Base-by-base conservation (phyloP, 2,797 vertebrate genomes). In the Loris lydekkerianus region DNA sequence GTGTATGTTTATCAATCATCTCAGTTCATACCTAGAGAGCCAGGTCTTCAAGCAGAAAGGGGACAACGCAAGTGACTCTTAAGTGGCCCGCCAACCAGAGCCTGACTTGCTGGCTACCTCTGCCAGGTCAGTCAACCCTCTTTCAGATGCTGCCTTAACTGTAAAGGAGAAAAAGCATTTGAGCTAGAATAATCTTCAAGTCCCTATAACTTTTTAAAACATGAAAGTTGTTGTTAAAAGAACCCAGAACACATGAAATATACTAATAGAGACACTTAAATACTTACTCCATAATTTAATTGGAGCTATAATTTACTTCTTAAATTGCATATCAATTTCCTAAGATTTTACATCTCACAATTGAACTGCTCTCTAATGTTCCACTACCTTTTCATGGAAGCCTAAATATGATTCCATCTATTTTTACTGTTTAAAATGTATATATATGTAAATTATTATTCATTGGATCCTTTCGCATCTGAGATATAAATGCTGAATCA, bases 381-480 rank as follows among this genome's bases (percentile, higher is more conserved):
- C 91, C 86, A 94, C 83, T 97, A 96, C 81, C 95, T 96, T 98
- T 96, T 97, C 95, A 94, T 98, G 98, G 96, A 98, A 97, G 97
- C 98, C 91, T 98, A 97, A 95, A 97, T 84, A 96, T 97, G 98
- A 96, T 98, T 98, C 98, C 77, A 97, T 94, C 81, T 98, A 95
- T 98, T 98, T 98, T 98, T 97, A 97, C 98, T 98, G 97, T 98
- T 99, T 98, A 98, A 99, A 98, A 98, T 99, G 98, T 98, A 98
- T 98, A 98, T 98, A 97, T 98, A 99, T 99, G 98, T 98, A 98
- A 98, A 99, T 99, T 98, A 98, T 98, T 98, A 98, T 97, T 98
- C 98, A 97, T 97, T 97, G 95, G 96, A 98, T 97, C 60, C 92
- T 98, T 98, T 98, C 97, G 94, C 97, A 98, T 98, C 97, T 97